Conservation (phyloP, 2,113 vertebrate genomes). For the Pseudopodoces humilis region DNA sequence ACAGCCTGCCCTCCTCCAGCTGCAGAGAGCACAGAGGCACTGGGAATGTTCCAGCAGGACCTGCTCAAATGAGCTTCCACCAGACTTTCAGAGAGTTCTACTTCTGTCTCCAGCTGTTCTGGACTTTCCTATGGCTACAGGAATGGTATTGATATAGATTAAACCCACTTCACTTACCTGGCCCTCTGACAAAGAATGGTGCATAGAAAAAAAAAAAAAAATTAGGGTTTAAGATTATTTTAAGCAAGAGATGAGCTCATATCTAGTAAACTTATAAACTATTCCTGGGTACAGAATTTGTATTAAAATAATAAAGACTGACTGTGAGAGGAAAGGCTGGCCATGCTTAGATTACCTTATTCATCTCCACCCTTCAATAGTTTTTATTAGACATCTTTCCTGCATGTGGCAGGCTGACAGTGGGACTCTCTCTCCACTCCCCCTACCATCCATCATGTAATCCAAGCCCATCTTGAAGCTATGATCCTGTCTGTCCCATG, state of each 20-base stretch:
- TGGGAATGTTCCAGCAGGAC: neutral
- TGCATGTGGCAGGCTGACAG: neutral
- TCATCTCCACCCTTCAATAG: neutral
- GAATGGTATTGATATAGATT: neutral
- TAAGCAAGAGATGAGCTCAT: neutral
- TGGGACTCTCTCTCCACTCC: neutral
- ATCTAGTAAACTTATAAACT: neutral
- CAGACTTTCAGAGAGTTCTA: neutral
- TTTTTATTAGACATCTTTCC: neutral
- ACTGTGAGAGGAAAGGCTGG: neutral
- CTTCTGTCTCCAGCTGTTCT: neutral
- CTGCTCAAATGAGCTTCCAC: neutral
- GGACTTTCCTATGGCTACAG: neutral
- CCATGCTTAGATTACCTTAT: neutral
- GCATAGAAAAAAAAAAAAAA: neutral
- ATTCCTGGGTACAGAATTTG: neutral
- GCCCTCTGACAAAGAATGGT: neutral
- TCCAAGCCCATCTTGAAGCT: conserved; percentile 35
- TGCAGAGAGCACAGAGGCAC: neutral
- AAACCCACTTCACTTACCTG: neutral
- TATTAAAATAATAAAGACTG: neutral
- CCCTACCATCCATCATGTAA: neutral
- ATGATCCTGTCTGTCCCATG: neutral
- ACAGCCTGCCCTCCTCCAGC: neutral
- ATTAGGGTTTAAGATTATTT: neutral